Evolutionary conservation across 1,140 invertebrate genomes (phyloP).

Genomic region (Triops longicaudatus): DNA sequence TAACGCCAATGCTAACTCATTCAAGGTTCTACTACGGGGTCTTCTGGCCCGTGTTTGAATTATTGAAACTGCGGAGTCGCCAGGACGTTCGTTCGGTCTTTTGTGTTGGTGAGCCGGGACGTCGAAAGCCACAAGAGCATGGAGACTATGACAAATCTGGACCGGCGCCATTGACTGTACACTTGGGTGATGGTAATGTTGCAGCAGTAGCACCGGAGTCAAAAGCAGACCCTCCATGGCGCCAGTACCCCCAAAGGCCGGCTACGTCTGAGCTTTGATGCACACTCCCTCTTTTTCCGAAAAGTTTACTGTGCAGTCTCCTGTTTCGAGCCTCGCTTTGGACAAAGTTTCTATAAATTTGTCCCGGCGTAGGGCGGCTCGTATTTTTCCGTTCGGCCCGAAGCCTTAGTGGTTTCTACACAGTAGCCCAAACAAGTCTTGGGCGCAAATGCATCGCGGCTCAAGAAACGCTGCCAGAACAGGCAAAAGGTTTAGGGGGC

Average conservation of each 20-base stretch:
- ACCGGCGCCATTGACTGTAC: constrained; percentile 13
- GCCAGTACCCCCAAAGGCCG: neutral
- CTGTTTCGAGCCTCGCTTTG: neutral
- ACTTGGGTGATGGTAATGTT: neutral
- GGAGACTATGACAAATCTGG: constrained; percentile 1
- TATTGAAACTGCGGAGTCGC: neutral
- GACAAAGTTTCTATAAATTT: neutral
- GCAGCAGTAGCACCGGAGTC: neutral
- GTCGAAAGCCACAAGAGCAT: neutral
- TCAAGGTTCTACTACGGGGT: neutral
- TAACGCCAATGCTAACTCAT: neutral
- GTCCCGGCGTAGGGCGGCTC: neutral
- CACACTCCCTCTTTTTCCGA: constrained; percentile 3
- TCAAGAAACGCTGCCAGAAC: neutral
- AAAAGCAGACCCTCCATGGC: constrained; percentile 10
- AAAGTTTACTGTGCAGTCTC: neutral
- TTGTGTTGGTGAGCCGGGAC: neutral
- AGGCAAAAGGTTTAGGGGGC: neutral
- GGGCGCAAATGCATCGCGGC: neutral
- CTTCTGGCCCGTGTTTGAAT: neutral
- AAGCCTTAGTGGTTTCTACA: neutral
- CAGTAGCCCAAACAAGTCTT: neutral
- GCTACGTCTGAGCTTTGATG: neutral
- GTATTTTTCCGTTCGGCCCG: neutral
- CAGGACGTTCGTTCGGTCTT: neutral